Percentiles rank a stretch among this genome's conserved stretches.
phyloP scores from a whole-genome alignment of 2,888 invertebrate species.

The Sphaerolaimus hirsutus region DNA sequence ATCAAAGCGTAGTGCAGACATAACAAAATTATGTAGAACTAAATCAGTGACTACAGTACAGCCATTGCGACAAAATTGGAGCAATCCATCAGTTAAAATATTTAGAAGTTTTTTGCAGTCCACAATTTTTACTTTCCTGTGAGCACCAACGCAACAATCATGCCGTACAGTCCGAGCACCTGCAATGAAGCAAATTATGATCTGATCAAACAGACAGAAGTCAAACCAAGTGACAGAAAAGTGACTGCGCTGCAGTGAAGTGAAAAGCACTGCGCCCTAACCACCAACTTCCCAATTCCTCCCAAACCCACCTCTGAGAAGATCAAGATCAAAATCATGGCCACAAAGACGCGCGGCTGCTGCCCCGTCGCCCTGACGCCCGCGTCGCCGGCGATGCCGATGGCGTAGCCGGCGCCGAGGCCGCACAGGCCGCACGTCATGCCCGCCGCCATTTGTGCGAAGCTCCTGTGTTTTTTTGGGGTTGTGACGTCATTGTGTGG shows the following conservation, averaged over 20 bases:
- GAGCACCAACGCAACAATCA: slow-evolving; percentile 84
- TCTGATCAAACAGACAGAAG: not conserved
- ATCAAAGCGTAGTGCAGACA: no score
- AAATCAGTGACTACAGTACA: no score
- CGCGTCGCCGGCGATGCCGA: slow-evolving; percentile 96
- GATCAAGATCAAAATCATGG: slow-evolving; percentile 74
- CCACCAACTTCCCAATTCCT: not conserved
- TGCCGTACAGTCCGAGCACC: slow-evolving; percentile 81
- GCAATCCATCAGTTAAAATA: no score
- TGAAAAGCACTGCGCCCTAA: not conserved
- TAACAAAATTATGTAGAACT: no score
- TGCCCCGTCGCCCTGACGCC: slow-evolving; percentile 97
- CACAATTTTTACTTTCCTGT: not conserved
- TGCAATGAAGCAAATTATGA: not conserved
- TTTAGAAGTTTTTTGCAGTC: no score
- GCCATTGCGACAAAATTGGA: no score
- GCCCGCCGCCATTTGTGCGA: slow-evolving; percentile 87
- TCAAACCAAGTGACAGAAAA: no score
- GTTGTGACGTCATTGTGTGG: no score
- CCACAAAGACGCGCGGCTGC: slow-evolving; percentile 96
- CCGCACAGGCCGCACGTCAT: slow-evolving; percentile 89
- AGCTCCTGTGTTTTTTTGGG: slow-evolving; percentile 46
- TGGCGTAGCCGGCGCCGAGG: slow-evolving; percentile 92
- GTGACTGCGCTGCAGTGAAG: no score
- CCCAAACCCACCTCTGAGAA: slow-evolving; percentile 66